Conservation (phyloP, 1,140 invertebrate genomes). For the Micrasema minimum region DNA sequence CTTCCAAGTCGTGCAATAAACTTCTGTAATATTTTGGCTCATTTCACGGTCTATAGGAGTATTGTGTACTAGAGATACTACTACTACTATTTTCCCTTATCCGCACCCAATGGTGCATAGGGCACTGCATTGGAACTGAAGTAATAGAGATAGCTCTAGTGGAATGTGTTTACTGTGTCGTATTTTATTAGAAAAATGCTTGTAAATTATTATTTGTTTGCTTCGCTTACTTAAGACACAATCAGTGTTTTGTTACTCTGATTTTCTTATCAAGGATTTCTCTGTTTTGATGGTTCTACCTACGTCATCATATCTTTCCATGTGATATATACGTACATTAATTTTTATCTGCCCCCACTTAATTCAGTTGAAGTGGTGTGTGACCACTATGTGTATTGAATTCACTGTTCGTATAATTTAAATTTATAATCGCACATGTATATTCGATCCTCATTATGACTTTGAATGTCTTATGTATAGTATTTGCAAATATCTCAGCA, state of each 20-base stretch:
- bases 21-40: no score
- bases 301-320: conserved; percentile 36
- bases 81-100: no score
- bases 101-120: no score
- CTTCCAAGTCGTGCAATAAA: no score
- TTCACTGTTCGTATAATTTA: conserved; percentile 46
- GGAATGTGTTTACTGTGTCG: no score
- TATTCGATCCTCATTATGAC: conserved; percentile 39
- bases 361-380: conserved; percentile 23
- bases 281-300: conserved; percentile 37
- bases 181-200: no score
- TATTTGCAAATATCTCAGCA: conserved; percentile 42
- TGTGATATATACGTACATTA: not conserved
- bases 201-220: conserved; percentile 10
- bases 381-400: conserved; percentile 29
- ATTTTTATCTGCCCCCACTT: conserved; percentile 36
- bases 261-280: conserved; percentile 41
- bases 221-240: conserved; percentile 25
- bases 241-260: conserved; percentile 42
- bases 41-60: no score
- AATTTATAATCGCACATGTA: conserved; percentile 50
- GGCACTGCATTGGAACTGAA: no score
- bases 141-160: no score
- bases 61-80: no score
- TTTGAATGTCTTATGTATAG: conserved; percentile 31